Evolutionary conservation across 2,888 invertebrate genomes (phyloP).

Genomic region (Sinodicranocentrus sp.): DNA sequence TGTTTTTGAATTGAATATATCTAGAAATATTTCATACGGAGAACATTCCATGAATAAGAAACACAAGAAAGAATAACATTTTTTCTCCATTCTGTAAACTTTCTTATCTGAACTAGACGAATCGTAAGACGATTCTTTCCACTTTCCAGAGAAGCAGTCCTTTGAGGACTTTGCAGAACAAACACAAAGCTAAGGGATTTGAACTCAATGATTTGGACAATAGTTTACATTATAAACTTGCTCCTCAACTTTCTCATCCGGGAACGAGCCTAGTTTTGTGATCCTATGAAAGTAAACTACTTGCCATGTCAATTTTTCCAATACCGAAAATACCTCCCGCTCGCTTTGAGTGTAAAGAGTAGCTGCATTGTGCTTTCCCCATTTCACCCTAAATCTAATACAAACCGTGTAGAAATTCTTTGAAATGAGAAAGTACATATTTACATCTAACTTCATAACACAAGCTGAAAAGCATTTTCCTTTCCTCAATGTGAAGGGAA

Average conservation of each 20-base stretch:
- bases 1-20: constrained; percentile 3
- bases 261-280: background rate
- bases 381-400: too few relatives aligned
- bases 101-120: background rate
- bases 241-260: background rate
- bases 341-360: background rate
- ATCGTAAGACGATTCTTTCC: constrained; percentile 9
- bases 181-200: constrained; percentile 25
- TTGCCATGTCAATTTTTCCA: constrained; percentile 5
- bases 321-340: too few relatives aligned
- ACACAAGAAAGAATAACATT: constrained; percentile 1
- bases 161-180: constrained; percentile 6
- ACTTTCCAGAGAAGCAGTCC: background rate
- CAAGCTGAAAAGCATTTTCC: too few relatives aligned
- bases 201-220: constrained; percentile 30
- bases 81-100: background rate
- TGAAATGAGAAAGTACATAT: too few relatives aligned
- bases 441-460: too few relatives aligned
- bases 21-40: constrained; percentile 2
- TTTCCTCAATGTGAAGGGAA: too few relatives aligned
- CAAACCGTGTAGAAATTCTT: too few relatives aligned
- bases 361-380: background rate
- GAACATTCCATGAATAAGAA: constrained; percentile 8
- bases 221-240: constrained; percentile 17
- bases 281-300: background rate